Evolutionary conservation across 2,888 invertebrate species (phyloP), one percentile per base, ranked within the genome.

Genomic region (Marronus borbonicus): DNA sequence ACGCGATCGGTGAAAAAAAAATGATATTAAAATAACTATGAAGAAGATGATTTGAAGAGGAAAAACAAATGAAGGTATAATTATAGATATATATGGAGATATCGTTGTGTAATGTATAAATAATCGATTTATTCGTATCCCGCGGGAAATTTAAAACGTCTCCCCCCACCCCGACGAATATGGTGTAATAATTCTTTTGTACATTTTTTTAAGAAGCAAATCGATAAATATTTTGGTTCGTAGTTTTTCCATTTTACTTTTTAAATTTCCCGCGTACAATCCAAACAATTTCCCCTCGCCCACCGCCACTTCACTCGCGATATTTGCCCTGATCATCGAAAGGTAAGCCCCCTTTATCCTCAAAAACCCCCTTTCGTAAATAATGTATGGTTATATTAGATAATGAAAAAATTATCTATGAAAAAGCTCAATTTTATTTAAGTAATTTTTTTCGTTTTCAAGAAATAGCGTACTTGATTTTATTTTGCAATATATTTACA

Each of bases 381-480:
- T 28, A 28, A 68, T 17, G 24, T 64, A 64, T 64, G 7, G 14
- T 36, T 68, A 44, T 44, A 31, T n/a, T 65, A 39, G 39, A 50
- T 20, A 17, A 50, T 50, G 10, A 28, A 68, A 10, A 28, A 68
- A 50, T 50, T 49, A 50, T 28, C 24, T 31, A 49, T 14, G 50
- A 68, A 24, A 68, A 68, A 28, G 68, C 68, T 68, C 68, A 68
- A 68, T 68, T 50, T 68, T 68, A 65, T 36, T 39, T 65, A 65
- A 39, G 17, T 65, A 50, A 52, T 5, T 66, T 52, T 50, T 68
- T 50, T 68, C 12, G 14, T 66, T 66, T 66, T 28, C 50, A 50
- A 68, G 68, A 50, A 68, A 24, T 17, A 50, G 10, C 68, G 68
- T 68, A 68, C 68, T 68, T 50, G 36, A 14, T 24, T 14, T 68